Evolutionary conservation across 2,113 vertebrate species (phyloP).

Genomic region (Bubalus kerabau): DNA sequence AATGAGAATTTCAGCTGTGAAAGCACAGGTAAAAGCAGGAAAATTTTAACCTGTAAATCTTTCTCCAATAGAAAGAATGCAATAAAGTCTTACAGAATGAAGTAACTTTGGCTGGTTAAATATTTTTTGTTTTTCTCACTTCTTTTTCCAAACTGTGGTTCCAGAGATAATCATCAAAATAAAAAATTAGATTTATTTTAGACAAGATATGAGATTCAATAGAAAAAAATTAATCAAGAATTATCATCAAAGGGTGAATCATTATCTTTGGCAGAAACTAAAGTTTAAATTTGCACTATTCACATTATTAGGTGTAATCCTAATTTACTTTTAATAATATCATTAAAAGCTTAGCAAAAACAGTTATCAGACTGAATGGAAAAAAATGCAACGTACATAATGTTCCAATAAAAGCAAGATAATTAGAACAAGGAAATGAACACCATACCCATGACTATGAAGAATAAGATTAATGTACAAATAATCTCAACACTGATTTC

Average conservation of each 20-base stretch:
- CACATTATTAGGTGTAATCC: background rate
- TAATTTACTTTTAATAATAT: background rate
- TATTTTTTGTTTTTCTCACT: background rate
- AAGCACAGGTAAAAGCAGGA: background rate
- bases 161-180: background rate
- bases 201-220: background rate
- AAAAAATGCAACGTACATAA: background rate
- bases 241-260: background rate
- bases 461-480: background rate
- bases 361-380: background rate
- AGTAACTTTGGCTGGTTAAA: background rate
- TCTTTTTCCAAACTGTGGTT: background rate
- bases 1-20: background rate
- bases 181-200: background rate
- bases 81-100: background rate
- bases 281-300: background rate
- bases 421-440: background rate
- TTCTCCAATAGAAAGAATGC: background rate
- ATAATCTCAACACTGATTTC: slow-evolving; percentile 6
- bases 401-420: background rate
- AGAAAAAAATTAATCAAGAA: background rate
- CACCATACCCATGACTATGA: background rate
- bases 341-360: background rate
- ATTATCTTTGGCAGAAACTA: background rate
- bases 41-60: background rate